These are phyloP conservation scores for Microcebus tavaratra DNA, from an alignment of 2,113 vertebrate species.

Conservation along the genomic window DNA sequence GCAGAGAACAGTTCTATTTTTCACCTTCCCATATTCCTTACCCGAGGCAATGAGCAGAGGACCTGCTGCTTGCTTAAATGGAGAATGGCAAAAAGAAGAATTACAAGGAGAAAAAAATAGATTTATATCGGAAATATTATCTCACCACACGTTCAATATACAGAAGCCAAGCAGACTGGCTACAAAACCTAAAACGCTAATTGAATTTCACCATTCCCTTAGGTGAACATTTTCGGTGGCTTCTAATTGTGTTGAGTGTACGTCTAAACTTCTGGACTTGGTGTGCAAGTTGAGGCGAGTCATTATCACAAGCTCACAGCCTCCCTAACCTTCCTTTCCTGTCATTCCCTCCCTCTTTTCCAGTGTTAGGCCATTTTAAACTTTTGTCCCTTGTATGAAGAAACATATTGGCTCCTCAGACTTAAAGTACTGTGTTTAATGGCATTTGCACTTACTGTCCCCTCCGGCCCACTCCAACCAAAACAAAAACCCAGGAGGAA, in stretches of 20 bases:
- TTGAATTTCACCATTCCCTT: neutral
- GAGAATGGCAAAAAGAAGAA: neutral
- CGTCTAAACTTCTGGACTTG: neutral
- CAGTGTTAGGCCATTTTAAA: neutral
- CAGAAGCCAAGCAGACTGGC: neutral
- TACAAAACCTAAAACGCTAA: neutral
- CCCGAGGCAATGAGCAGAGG: neutral
- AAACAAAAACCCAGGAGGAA: neutral
- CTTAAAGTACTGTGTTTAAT: neutral
- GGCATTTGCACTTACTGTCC: neutral
- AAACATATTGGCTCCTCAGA: neutral
- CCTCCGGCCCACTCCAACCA: neutral
- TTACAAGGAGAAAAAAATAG: neutral
- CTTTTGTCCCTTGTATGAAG: neutral
- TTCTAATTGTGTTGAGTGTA: neutral
- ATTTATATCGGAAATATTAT: neutral
- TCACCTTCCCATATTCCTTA: neutral
- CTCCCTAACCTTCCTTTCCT: neutral
- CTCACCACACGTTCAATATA: neutral
- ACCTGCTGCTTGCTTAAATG: constrained; percentile 5
- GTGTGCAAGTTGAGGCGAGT: neutral
- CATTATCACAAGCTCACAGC: neutral
- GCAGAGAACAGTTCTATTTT: constrained; percentile 38
- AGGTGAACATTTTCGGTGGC: neutral
- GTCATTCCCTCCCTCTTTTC: neutral